These are phyloP conservation scores for Brachionus sp. DNA, from an alignment of 1,140 invertebrate genomes.

Conservation along the genomic window DNA sequence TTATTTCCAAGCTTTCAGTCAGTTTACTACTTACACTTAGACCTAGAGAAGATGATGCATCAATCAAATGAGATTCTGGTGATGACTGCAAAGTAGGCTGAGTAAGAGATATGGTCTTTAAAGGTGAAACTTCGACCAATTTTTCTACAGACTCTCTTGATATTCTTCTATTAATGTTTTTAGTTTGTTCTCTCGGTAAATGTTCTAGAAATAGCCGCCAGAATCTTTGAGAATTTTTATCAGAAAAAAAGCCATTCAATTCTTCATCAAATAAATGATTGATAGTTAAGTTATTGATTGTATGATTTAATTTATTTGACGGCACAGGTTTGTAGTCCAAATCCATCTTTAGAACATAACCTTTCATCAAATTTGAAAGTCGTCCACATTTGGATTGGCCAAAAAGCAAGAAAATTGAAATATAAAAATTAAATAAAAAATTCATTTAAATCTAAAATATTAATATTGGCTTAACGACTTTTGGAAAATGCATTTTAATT, in stretches of 20 bases:
- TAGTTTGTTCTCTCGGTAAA: background rate
- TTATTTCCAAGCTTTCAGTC: background rate
- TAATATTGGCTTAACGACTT: background rate
- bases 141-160: background rate
- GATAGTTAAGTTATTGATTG: background rate
- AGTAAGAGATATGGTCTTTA: background rate
- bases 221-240: background rate
- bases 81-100: background rate
- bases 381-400: background rate
- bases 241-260: background rate
- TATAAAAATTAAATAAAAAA: background rate
- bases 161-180: background rate
- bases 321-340: background rate
- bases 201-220: background rate
- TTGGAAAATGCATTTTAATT: background rate
- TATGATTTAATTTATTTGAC: background rate
- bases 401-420: background rate
- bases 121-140: background rate
- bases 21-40: background rate
- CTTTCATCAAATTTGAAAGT: background rate
- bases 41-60: background rate
- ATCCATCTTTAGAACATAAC: slow-evolving; percentile 2
- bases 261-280: background rate
- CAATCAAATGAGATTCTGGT: background rate
- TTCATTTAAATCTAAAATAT: background rate